Evolutionary conservation across 2,888 invertebrate genomes (phyloP), one percentile per base, ranked within the genome.

Genomic region (Pachydiplax longipennis): DNA sequence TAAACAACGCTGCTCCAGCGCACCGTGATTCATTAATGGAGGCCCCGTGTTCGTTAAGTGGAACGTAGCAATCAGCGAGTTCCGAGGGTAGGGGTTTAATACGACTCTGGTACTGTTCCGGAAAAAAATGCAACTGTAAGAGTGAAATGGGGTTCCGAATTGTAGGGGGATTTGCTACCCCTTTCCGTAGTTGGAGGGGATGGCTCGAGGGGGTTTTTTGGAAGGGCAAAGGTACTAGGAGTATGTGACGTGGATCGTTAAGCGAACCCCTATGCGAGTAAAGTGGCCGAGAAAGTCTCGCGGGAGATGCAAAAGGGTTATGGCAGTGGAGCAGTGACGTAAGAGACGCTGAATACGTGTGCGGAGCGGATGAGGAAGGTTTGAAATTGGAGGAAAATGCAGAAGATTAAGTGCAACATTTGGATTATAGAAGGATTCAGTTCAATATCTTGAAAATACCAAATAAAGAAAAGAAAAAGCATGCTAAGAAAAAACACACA

Each of bases 21-120:
- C 83, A 35, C 83, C 58, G 61, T 87, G 61, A 87, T 87, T 87
- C 87, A 87, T 87, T 87, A 87, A 87, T 87, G 61, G 87, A 87
- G 87, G 61, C 83, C 58, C 83, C 35, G 58, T 83, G 83, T 87
- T 87, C 87, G 87, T 61, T 87, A 87, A 87, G 61, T 87, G 87
- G 87, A 87, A 87, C 87, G 87, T 37, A 65, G 87, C 87, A 87
- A 87, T 87, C 87, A 65, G 87, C 87, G 53, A 87, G 87, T 37
- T 18, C n/a, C 12, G 58, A 58, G 58, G 65, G 37, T 48, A 87
- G 87, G 58, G 87, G 61, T 87, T 87, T 65, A 87, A 83, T 83
- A 83, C 83, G 83, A 4, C 25, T 18, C 35, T 35, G 44, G 35
- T 35, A 83, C 83, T 58, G 83, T 83, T 58, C 83, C 58, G 83